phyloP scores from a whole-genome alignment of 2,113 vertebrate genomes.

The Stigmatopora nigra region DNA sequence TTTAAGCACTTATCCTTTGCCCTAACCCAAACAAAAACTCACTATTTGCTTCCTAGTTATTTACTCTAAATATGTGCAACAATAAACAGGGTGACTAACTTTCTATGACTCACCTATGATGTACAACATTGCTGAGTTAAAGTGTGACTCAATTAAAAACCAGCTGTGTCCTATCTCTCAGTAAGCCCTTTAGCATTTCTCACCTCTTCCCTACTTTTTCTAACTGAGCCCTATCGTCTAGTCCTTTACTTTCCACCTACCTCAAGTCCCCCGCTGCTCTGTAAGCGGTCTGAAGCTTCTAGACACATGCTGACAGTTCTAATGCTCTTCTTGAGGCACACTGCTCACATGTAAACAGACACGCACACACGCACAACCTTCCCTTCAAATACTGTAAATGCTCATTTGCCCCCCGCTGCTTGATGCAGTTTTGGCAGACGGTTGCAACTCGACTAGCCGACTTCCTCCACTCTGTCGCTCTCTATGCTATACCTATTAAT shows the following conservation, averaged over 20 bases:
- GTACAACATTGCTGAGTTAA: conserved; percentile 69
- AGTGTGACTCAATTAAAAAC: conserved; percentile 71
- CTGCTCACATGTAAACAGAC: conserved; percentile 17
- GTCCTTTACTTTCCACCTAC: conserved; percentile 35
- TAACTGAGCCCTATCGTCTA: conserved; percentile 33
- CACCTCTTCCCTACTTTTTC: conserved; percentile 30
- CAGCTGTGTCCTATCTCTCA: conserved; percentile 69
- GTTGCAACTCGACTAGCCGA: conserved; percentile 22
- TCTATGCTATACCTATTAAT: conserved; percentile 50
- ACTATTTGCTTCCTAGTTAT: not conserved
- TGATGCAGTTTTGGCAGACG: conserved; percentile 57
- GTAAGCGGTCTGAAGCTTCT: conserved; percentile 63
- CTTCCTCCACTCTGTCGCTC: conserved; percentile 6
- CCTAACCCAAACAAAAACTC: not conserved
- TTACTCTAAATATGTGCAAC: not conserved
- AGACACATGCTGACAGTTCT: conserved; percentile 54
- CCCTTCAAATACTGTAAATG: conserved; percentile 52
- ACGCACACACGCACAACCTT: conserved; percentile 15
- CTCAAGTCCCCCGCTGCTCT: conserved; percentile 48
- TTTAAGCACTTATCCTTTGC: not conserved
- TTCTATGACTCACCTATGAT: conserved; percentile 64
- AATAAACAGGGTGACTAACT: conserved; percentile 2
- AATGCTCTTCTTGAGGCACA: conserved; percentile 46
- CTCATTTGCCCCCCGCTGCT: conserved; percentile 56
- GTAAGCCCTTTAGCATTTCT: conserved; percentile 55